phyloP scores from a whole-genome alignment of 2,113 vertebrate species.

The Ibidorhyncha struthersii region DNA sequence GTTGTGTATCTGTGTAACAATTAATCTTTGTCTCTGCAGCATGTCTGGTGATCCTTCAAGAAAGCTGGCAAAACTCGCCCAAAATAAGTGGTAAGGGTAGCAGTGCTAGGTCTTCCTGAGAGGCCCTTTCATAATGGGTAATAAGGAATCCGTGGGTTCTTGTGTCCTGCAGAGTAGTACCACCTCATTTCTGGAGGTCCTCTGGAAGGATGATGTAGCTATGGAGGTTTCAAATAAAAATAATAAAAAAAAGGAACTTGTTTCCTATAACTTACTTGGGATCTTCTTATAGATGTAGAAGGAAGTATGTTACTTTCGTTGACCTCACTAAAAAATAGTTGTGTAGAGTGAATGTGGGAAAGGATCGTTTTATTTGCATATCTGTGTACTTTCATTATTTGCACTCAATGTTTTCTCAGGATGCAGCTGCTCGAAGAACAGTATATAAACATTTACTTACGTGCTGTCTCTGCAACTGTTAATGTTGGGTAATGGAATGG shows the following conservation, averaged over 20 bases:
- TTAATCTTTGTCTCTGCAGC: background rate
- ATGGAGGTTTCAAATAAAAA: background rate
- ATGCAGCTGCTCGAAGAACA: background rate
- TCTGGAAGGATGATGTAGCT: background rate
- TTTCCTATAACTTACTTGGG: background rate
- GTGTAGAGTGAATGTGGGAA: background rate
- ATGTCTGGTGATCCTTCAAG: background rate
- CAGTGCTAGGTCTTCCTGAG: background rate
- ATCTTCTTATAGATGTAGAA: background rate
- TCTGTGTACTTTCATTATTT: background rate
- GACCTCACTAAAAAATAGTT: background rate
- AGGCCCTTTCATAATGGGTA: background rate
- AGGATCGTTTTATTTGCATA: background rate
- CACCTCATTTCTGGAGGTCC: background rate
- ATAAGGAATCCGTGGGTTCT: background rate
- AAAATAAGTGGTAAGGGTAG: background rate
- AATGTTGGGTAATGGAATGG: background rate
- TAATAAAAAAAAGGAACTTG: background rate
- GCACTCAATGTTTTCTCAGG: background rate
- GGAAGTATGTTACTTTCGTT: background rate
- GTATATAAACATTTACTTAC: too few species aligned
- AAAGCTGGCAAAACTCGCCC: background rate
- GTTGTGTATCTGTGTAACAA: rapidly evolving
- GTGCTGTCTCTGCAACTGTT: background rate
- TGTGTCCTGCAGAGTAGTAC: background rate